These are phyloP conservation scores for Drosophila imparisetae DNA, from an alignment of 2,888 invertebrate species.

Conservation along the genomic window DNA sequence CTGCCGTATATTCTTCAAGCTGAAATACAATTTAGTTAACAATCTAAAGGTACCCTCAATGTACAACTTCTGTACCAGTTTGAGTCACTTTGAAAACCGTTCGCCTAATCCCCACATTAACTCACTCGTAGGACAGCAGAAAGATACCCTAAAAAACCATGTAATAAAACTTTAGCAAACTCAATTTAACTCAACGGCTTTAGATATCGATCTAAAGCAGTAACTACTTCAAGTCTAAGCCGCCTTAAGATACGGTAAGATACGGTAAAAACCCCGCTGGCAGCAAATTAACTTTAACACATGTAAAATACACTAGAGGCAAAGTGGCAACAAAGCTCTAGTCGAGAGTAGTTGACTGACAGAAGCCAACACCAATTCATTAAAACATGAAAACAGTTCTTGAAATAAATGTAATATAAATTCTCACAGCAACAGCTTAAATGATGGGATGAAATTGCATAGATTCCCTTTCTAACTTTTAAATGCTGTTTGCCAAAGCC, in stretches of 20 bases:
- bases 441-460: background rate
- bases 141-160: conserved; percentile 27
- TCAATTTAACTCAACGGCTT: conserved; percentile 52
- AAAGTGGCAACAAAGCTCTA: background rate
- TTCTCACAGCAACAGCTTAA: background rate
- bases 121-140: conserved; percentile 5
- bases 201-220: conserved; percentile 46
- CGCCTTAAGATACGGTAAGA: conserved; percentile 38
- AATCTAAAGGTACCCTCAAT: conserved; percentile 10
- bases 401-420: background rate
- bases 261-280: conserved; percentile 8
- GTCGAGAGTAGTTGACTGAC: background rate
- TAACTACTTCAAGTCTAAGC: conserved; percentile 42
- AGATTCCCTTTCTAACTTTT: background rate
- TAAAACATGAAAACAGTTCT: background rate
- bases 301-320: conserved; percentile 19
- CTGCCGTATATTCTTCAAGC: background rate
- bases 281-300: conserved; percentile 38
- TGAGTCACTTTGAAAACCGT: conserved; percentile 16
- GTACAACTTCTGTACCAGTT: conserved; percentile 4
- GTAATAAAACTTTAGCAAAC: conserved; percentile 52
- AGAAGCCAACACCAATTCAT: background rate
- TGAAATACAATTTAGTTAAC: conserved; percentile 14
- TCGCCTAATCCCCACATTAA: conserved; percentile 38
- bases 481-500: background rate